A percentile compares a stretch with the other conserved stretches of the same genome.
Evolutionary conservation across 2,888 invertebrate species (phyloP).

Genomic region (Tachina lurida): DNA sequence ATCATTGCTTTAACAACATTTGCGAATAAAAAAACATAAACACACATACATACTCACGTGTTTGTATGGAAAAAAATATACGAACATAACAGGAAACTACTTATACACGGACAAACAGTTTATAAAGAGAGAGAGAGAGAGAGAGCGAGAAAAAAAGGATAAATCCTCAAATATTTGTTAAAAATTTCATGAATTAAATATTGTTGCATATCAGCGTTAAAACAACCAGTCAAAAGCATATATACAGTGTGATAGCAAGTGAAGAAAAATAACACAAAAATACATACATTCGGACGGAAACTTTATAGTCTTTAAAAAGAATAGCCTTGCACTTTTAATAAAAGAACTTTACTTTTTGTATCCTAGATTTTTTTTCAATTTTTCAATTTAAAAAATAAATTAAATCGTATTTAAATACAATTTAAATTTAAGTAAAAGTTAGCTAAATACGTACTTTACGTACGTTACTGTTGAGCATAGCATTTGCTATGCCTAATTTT

Average conservation of each 20-base stretch:
- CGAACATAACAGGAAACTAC: not conserved
- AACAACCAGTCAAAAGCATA: constrained; percentile 30
- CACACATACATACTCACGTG: not conserved
- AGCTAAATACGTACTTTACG: no score
- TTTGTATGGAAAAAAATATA: not conserved
- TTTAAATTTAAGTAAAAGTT: no score
- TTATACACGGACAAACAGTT: constrained; percentile 25
- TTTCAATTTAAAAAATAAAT: no score
- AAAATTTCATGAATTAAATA: constrained; percentile 70
- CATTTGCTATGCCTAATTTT: no score
- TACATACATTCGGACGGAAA: no score
- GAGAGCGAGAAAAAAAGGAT: not conserved
- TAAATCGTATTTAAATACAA: no score
- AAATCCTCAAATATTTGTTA: constrained; percentile 68
- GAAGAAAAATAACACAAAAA: not conserved
- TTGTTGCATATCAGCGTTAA: constrained; percentile 45
- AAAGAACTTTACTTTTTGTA: no score
- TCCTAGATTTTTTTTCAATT: no score
- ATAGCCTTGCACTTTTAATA: no score
- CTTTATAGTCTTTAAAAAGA: no score
- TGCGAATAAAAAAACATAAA: constrained; percentile 59
- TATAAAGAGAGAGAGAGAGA: constrained; percentile 30
- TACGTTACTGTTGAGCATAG: no score
- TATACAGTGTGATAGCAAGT: constrained; percentile 5
- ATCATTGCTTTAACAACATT: constrained; percentile 68